Evolutionary conservation across 2,888 invertebrate genomes (phyloP), one percentile per base, ranked within the genome.

Genomic region (Alloscopus bannaensis): DNA sequence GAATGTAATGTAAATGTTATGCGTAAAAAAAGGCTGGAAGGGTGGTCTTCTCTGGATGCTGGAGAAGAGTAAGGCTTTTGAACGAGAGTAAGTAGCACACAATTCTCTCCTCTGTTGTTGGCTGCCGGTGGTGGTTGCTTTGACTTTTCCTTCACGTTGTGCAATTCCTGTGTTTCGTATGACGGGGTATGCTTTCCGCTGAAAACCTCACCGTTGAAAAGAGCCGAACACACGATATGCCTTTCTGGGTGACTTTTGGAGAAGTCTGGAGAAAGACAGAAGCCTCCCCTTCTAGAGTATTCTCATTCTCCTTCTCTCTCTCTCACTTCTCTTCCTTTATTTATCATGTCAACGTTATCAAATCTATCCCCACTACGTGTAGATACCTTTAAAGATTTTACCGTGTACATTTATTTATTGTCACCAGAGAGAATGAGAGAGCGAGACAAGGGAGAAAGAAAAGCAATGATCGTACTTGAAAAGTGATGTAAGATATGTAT

Each of bases 41-140:
- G 60, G 60, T 60, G 60, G 60, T 22, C 11, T 29, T 59, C 4
- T 59, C 29, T 60, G 60, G 29, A 60, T 59, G 60, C 57, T 57
- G 57, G 57, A 57, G 24, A 57, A 57, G 13, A 18, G 3, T 57
- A 26, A n/a, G 36, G 6, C 36, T 36, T 36, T 36, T 13, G 8
- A 36, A 8, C 13, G 6, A 13, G 36, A 36, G 13, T 6, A 36
- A 8, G 36, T 13, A 8, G 36, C 36, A 13, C 6, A 13, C 13
- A 13, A 13, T 6, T 6, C 36, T 36, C 36, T 36, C 36, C 36
- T 36, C 20, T 13, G 60, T 1, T 22, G 20, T 6, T n/a, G 24
- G 4, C 11, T 4, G 18, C 1, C 22, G 60, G 60, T 60, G 60
- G 60, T 60, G 31, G 60, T 20, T 60, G 31, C 40, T 60, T 36